Evolutionary conservation across 35 echinoderm and acorn worm genomes (phyloP).

Genomic region (Amphiura filiformis): DNA sequence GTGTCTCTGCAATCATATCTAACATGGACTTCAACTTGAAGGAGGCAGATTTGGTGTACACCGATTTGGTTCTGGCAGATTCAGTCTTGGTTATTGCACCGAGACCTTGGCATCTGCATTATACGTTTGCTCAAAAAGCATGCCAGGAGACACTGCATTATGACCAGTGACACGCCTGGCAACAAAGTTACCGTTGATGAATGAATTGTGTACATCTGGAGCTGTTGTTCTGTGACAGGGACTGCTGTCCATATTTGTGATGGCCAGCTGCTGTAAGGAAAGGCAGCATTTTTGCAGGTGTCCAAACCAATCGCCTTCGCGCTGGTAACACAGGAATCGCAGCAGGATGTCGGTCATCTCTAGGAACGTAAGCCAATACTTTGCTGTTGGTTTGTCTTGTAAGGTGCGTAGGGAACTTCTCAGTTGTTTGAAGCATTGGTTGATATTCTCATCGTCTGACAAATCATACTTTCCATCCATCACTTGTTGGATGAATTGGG

Average conservation of each 20-base stretch:
- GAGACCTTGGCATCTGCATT: conserved; percentile 42
- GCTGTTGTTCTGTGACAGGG: not conserved
- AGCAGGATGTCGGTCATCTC: conserved; percentile 14
- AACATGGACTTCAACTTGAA: conserved; percentile 4
- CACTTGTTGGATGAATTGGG: not conserved
- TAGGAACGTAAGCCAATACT: conserved; percentile 19
- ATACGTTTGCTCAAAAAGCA: conserved; percentile 40
- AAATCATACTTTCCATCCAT: not conserved
- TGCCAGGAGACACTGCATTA: conserved; percentile 19
- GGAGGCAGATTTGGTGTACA: conserved; percentile 41
- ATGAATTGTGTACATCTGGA: not conserved
- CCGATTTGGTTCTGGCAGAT: conserved; percentile 25
- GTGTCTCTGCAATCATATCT: not conserved
- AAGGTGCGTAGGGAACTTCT: not conserved
- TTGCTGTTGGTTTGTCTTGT: conserved; percentile 17
- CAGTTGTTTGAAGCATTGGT: not conserved
- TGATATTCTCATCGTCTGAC: not conserved
- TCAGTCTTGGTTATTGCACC: conserved; percentile 19
- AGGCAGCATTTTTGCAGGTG: conserved; percentile 16
- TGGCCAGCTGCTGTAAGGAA: conserved; percentile 26
- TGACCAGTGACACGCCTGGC: not conserved
- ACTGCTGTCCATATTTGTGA: conserved; percentile 19
- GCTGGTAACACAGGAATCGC: conserved; percentile 6
- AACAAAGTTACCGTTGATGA: not conserved
- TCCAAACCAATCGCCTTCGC: conserved; percentile 16